These are phyloP conservation scores for Lepidurus couesii DNA, from an alignment of 1,140 invertebrate species.

Conservation along the genomic window DNA sequence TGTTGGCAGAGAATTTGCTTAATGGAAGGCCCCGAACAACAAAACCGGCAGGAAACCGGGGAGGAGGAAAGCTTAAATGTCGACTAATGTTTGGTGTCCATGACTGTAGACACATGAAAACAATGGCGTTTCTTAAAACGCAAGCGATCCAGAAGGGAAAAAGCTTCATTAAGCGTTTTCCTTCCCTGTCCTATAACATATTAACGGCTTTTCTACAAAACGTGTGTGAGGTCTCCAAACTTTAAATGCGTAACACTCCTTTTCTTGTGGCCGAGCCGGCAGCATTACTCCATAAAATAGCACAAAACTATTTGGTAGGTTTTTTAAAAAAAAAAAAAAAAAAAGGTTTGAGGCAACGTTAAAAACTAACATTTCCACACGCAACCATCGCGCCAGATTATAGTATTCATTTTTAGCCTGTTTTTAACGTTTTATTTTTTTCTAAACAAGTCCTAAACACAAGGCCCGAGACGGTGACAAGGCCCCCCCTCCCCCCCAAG, in stretches of 20 bases:
- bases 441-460: not conserved
- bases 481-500: not conserved
- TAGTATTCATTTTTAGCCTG: not conserved
- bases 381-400: not conserved
- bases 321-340: no score
- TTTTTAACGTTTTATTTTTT: not conserved
- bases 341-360: not conserved
- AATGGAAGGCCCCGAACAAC: slow-evolving; percentile 1
- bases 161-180: not conserved
- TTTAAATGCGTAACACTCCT: not conserved
- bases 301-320: not conserved
- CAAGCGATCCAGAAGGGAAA: not conserved
- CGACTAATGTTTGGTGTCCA: slow-evolving; percentile 19
- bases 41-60: not conserved
- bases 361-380: not conserved
- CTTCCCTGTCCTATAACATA: not conserved
- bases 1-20: not conserved
- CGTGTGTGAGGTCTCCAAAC: not conserved
- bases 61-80: not conserved
- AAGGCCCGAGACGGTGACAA: not conserved
- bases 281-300: not conserved
- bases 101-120: not conserved
- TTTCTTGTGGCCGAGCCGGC: not conserved
- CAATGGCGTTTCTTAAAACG: not conserved
- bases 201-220: not conserved